Base-by-base conservation (phyloP, 2,113 vertebrate genomes). In the Gobius niger region DNA sequence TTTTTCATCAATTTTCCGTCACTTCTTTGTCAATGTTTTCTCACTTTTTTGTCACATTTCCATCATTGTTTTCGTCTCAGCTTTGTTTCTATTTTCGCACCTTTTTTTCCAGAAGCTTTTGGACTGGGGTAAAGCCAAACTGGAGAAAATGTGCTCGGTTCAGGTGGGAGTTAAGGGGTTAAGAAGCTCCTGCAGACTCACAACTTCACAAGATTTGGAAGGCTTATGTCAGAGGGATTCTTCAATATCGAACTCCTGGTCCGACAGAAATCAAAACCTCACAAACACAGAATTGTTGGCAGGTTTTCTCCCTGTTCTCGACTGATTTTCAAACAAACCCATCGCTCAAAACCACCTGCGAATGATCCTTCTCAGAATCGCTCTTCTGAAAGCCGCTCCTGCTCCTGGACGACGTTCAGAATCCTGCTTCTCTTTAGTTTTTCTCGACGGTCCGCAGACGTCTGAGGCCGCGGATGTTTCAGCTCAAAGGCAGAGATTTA, bases 281-380 rank as follows among this genome's bases (percentile, higher is more conserved):
- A 34, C 24, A 34, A 34, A 34, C 5, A 34, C 5, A 34, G 24
- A 50, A 63, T 4, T 2, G 2, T 7, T 12, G 34, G 14, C 71
- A 63, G 41, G 11, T 52, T 42, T 56, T 42, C 9, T 65, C 65
- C 65, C 42, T 40, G 49, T 63, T 42, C 47, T 2, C 63, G 12
- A 19, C 12, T 16, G 40, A 63, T 75, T 73, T n/a, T 65, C 19
- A 52, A 3, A 65, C 50, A 50, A 19, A 16, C 24, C 47, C 59
- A 54, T 65, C 13, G 41, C 53, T 49, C 15, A 9, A 59, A 24
- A 47, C 65, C 15, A 57, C 44, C 67, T 13, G 62, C 4, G 40
- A 66, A 53, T 76, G 75, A 57, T 16, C 7, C 66, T 34, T 68
- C 61, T 81, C 77, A 81, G 70, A 59, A 24, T 73, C 70, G 70